A percentile compares a stretch with the other conserved stretches of the same genome.
These are phyloP conservation scores for Hippocampus zosterae DNA, from an alignment of 2,113 vertebrate species.

Conservation along the genomic window DNA sequence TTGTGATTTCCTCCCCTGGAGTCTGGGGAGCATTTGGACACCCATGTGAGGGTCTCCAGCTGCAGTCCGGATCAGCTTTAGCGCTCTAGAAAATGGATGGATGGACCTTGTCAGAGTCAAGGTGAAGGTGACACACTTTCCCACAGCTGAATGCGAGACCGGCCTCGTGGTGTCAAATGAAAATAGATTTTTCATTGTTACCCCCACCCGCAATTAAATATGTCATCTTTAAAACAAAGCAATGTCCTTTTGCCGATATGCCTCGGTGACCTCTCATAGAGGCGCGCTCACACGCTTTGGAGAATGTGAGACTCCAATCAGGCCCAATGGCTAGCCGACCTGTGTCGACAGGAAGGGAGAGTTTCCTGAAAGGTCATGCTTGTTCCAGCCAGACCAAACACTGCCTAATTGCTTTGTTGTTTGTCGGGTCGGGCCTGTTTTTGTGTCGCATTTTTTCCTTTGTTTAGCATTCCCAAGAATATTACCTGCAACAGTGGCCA, in stretches of 20 bases:
- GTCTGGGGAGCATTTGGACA: too few relatives aligned
- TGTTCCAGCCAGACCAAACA: conserved; percentile 68
- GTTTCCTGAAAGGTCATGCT: conserved; percentile 67
- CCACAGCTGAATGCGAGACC: neutral
- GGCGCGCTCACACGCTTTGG: conserved; percentile 32
- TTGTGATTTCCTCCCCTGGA: too few relatives aligned
- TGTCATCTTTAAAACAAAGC: neutral
- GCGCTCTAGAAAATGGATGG: too few relatives aligned
- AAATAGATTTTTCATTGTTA: neutral
- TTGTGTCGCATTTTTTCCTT: conserved; percentile 59
- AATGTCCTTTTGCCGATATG: neutral
- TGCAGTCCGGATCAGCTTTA: too few relatives aligned
- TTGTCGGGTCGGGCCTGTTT: conserved; percentile 57
- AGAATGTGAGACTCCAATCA: conserved; percentile 46
- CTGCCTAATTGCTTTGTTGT: conserved; percentile 66
- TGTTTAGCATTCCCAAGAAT: conserved; percentile 68
- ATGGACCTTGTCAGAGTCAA: neutral
- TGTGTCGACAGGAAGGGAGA: conserved; percentile 58
- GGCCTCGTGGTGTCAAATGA: neutral
- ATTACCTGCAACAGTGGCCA: conserved; percentile 60
- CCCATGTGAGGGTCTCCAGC: too few relatives aligned
- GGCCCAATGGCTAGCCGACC: conserved; percentile 30
- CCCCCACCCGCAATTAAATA: neutral
- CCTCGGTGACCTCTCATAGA: conserved; percentile 20
- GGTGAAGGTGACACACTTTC: neutral